Conservation (phyloP, 2,797 vertebrate genomes). For the Cyclura pinguis region DNA sequence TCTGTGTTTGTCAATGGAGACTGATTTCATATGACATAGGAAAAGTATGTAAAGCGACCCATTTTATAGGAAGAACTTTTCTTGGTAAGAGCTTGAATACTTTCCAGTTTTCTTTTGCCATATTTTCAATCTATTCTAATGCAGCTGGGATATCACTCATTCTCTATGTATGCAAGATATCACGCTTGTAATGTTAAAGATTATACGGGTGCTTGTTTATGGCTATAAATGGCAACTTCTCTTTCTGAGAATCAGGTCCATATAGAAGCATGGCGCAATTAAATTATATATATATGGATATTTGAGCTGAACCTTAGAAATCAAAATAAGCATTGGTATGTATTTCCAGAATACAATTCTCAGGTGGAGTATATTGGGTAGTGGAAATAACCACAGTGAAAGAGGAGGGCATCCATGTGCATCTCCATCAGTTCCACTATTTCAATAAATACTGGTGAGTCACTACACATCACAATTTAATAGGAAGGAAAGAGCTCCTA, state of each 20-base stretch:
- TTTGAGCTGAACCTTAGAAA: too few relatives aligned
- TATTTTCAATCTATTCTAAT: background rate
- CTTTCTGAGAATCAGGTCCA: background rate
- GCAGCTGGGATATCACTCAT: background rate
- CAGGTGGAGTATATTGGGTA: too few relatives aligned
- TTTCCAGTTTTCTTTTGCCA: background rate
- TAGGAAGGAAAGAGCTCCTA: too few relatives aligned
- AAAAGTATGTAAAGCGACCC: slow-evolving; percentile 3
- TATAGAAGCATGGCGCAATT: too few relatives aligned
- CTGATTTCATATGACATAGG: background rate
- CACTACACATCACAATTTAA: too few relatives aligned
- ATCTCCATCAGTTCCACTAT: too few relatives aligned
- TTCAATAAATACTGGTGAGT: too few relatives aligned
- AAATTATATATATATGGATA: too few relatives aligned
- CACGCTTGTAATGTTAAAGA: background rate
- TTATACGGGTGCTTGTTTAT: background rate
- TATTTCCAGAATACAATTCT: too few relatives aligned
- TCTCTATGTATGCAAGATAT: background rate
- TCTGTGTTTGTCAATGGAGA: slow-evolving; percentile 1
- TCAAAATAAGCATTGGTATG: too few relatives aligned
- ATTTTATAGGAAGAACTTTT: background rate
- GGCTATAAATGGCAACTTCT: background rate
- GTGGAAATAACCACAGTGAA: too few relatives aligned
- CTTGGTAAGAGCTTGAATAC: background rate
- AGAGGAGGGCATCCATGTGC: too few relatives aligned